phyloP scores from a whole-genome alignment of 2,888 invertebrate genomes.

The Ectemnius continuus region DNA sequence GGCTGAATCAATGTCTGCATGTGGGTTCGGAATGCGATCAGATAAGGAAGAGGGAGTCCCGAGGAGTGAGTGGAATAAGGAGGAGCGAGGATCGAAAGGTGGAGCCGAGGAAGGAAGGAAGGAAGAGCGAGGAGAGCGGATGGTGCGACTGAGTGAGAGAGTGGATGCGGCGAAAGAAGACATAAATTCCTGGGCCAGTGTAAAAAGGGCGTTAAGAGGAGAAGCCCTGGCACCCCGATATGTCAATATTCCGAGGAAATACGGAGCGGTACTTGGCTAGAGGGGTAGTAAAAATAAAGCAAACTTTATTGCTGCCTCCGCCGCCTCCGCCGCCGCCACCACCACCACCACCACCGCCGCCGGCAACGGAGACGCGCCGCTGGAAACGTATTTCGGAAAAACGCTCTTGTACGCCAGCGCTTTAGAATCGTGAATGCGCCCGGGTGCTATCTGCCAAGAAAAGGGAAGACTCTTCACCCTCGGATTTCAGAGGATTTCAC shows the following conservation, averaged over 20 bases:
- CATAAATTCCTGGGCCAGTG: constrained; percentile 66
- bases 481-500: constrained; percentile 52
- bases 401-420: constrained; percentile 35
- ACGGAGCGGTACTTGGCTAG: constrained; percentile 64
- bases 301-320: constrained; percentile 67
- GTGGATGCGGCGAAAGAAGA: constrained; percentile 53
- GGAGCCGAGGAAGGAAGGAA: neutral
- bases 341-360: constrained; percentile 3
- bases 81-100: neutral
- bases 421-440: constrained; percentile 40
- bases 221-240: constrained; percentile 66
- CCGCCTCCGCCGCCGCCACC: constrained; percentile 27
- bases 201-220: constrained; percentile 69
- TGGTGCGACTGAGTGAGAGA: neutral
- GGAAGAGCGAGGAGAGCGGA: constrained; percentile 18
- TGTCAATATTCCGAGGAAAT: constrained; percentile 69
- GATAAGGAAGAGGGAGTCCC: constrained; percentile 1
- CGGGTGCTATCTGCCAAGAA: constrained; percentile 24
- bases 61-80: neutral
- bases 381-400: constrained; percentile 63
- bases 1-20: neutral
- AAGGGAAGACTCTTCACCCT: constrained; percentile 9
- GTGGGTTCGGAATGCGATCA: constrained; percentile 1
- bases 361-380: constrained; percentile 10
- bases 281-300: constrained; percentile 70